Percentiles rank a stretch among this genome's conserved stretches.
phyloP scores from a whole-genome alignment of 2,888 invertebrate species.

The Drosophila nr. perissopoda region DNA sequence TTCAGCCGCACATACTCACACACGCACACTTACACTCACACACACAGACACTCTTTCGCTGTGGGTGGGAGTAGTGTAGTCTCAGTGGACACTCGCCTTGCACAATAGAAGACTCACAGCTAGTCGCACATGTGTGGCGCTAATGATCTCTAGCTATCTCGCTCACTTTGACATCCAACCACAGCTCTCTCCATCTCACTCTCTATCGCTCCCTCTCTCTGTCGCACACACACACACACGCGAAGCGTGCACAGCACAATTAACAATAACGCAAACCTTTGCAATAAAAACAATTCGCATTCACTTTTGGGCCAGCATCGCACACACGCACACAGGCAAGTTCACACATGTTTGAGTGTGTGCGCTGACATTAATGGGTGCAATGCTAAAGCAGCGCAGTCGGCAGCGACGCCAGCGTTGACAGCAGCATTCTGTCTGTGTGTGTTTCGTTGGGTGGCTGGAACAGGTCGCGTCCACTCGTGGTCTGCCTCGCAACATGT shows the following conservation, averaged over 20 bases:
- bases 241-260: conserved; percentile 43
- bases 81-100: conserved; percentile 59
- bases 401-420: conserved; percentile 40
- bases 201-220: conserved; percentile 6
- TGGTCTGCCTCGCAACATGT: conserved; percentile 44
- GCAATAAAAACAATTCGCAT: conserved; percentile 70
- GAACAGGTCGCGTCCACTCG: conserved; percentile 44
- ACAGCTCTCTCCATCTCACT: neutral
- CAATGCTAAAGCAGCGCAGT: conserved; percentile 60
- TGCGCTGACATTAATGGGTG: conserved; percentile 76
- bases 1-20: conserved; percentile 10
- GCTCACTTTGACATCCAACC: conserved; percentile 12
- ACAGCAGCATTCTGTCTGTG: conserved; percentile 32
- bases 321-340: conserved; percentile 18
- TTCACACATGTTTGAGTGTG: conserved; percentile 48
- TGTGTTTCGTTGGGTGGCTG: conserved; percentile 22
- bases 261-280: conserved; percentile 65
- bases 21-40: conserved; percentile 1
- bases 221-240: conserved; percentile 8
- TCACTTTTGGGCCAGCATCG: conserved; percentile 59
- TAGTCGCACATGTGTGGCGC: conserved; percentile 41
- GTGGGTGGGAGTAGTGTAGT: conserved; percentile 22
- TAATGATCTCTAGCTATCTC: conserved; percentile 52
- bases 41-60: neutral
- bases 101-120: conserved; percentile 17